These are phyloP conservation scores for Megalurothrips usitatus DNA, from an alignment of 2,888 invertebrate genomes.

Conservation along the genomic window DNA sequence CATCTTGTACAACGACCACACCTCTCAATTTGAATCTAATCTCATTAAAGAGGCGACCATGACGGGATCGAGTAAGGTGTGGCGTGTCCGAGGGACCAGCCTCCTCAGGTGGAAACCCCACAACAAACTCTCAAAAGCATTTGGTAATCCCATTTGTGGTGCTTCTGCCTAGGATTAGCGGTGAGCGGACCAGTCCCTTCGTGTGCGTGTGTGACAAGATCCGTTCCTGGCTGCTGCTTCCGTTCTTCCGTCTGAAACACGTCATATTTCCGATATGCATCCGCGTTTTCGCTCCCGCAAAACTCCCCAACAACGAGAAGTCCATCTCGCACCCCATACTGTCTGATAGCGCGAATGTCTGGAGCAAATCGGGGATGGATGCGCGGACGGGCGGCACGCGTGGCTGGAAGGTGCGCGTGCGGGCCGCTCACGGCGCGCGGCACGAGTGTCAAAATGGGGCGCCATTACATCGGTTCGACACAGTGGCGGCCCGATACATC, in stretches of 20 bases:
- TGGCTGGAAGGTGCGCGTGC: neutral
- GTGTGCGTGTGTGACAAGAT: too few relatives aligned
- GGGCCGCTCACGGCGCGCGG: too few relatives aligned
- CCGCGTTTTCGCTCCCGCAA: too few relatives aligned
- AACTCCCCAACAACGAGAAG: too few relatives aligned
- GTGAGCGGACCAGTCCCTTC: too few relatives aligned
- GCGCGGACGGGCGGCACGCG: neutral
- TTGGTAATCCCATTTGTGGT: neutral
- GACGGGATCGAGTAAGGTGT: too few relatives aligned
- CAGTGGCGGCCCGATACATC: neutral
- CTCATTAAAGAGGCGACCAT: neutral
- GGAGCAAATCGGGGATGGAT: conserved; percentile 13
- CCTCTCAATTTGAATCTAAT: conserved; percentile 4
- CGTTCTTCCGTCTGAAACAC: too few relatives aligned
- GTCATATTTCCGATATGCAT: too few relatives aligned
- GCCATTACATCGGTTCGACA: neutral
- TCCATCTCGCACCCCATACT: too few relatives aligned
- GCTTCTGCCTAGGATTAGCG: too few relatives aligned
- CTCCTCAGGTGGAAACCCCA: neutral
- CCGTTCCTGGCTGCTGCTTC: too few relatives aligned
- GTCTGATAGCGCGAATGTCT: neutral
- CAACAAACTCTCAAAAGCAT: conserved; percentile 3
- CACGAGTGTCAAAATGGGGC: neutral
- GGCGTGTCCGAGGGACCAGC: too few relatives aligned
- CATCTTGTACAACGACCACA: neutral